phyloP scores from a whole-genome alignment of 2,797 vertebrate genomes.

The Parauchenoglanis punctatus region DNA sequence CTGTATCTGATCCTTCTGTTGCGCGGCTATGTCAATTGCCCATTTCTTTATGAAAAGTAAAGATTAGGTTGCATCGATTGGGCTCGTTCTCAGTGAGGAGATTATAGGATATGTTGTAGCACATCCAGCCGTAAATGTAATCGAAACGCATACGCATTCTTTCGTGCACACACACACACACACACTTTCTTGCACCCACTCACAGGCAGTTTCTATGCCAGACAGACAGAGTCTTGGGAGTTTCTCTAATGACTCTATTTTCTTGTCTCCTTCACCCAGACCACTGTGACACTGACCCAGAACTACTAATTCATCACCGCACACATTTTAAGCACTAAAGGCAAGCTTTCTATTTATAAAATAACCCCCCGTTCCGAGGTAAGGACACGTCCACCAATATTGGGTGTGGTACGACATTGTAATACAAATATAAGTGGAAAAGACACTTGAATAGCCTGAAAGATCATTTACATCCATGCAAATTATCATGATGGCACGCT shows the following conservation, averaged over 20 bases:
- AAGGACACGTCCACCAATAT: slow-evolving; percentile 61
- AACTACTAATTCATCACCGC: slow-evolving; percentile 69
- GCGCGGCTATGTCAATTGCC: slow-evolving; percentile 15
- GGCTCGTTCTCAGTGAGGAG: slow-evolving; percentile 21
- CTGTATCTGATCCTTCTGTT: slow-evolving; percentile 40
- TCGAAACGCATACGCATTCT: slow-evolving; percentile 6
- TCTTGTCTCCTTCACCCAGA: slow-evolving; percentile 53
- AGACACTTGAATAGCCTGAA: background rate
- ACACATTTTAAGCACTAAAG: slow-evolving; percentile 64
- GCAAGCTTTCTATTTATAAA: slow-evolving; percentile 72
- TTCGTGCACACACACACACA: background rate
- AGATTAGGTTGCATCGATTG: slow-evolving; percentile 44
- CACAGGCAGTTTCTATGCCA: slow-evolving; percentile 28
- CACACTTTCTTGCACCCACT: slow-evolving; percentile 11
- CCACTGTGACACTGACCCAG: slow-evolving; percentile 73
- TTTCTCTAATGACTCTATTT: slow-evolving; percentile 51
- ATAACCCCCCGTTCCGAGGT: slow-evolving; percentile 76
- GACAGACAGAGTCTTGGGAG: slow-evolving; percentile 48
- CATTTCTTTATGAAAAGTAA: slow-evolving; percentile 41
- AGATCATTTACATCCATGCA: background rate
- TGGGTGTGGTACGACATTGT: background rate
- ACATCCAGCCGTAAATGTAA: slow-evolving; percentile 22
- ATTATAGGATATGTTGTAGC: slow-evolving; percentile 43
- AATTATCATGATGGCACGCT: background rate
- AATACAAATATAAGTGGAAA: background rate